Evolutionary conservation across 2,888 invertebrate genomes (phyloP), one percentile per base, ranked within the genome.

Genomic region (Scrobipalpa atriplicella): DNA sequence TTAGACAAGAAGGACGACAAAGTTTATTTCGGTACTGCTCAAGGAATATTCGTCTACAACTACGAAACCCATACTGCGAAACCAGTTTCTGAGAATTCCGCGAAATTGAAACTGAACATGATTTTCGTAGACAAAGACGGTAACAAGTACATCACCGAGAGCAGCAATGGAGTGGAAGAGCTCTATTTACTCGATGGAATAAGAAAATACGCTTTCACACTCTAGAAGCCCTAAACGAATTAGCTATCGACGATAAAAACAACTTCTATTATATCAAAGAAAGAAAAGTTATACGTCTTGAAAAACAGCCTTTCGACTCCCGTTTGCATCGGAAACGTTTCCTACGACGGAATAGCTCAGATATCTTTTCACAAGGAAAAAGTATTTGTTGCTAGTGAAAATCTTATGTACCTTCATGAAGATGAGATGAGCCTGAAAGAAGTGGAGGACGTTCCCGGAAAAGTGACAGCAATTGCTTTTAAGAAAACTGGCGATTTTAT

Each of bases 1-100:
- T 72, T 89, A 16, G 89, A 90, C 71, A 82, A 82, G 70, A 84
- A 80, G 36, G 75, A 81, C 21, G 69, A 75, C 0, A 82, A 81
- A 70, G 86, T 90, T 10, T 90, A 84, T 72, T 89, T 91, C 66
- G 90, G 88, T 9, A 90, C 90, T 19, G 83, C 78, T n/a, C 75
- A 79, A 66, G 90, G 90, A 29, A 82, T 91, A 66, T 91, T 77
- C 70, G 70, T 66, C 10, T 90, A 87, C 71, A 78, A 84, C 71
- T 87, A 90, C 61, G 79, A 84, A 65, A 75, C 75, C 2, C 77
- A 82, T 47, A 73, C 75, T 43, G 87, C 89, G 0, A 78, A 71
- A 18, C 78, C 81, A 11, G 69, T 85, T 10, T 81, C 84, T 0
- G 79, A 78, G 63, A 80, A n/a, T n/a, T n/a, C n/a, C n/a, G n/a